Evolutionary conservation across 2,888 invertebrate genomes (phyloP).

Genomic region (Ashinkailepas kermadecensis): DNA sequence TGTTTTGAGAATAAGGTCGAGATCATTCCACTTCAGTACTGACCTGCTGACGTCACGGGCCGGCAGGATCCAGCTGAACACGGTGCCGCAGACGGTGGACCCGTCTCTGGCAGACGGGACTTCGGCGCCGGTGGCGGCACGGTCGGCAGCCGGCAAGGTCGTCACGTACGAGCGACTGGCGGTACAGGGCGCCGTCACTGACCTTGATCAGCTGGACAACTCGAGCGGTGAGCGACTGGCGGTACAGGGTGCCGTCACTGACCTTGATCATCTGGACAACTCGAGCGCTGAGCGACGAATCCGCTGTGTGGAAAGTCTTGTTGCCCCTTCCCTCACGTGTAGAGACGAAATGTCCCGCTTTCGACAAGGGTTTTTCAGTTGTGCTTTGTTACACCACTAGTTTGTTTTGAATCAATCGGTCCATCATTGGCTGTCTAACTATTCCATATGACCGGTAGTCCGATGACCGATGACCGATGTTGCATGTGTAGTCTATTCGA

Average conservation of each 20-base stretch:
- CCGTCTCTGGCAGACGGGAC: constrained; percentile 42
- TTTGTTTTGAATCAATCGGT: no score
- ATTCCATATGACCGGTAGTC: no score
- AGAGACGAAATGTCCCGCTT: no score
- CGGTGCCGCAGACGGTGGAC: constrained; percentile 38
- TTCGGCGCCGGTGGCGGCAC: background rate
- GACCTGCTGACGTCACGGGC: background rate
- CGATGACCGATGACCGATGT: no score
- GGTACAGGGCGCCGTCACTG: constrained; percentile 42
- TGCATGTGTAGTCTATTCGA: no score
- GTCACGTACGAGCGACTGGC: background rate
- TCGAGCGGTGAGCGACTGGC: constrained; percentile 46
- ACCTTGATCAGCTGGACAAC: constrained; percentile 61
- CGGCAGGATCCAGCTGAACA: constrained; percentile 40
- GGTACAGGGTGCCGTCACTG: constrained; percentile 42
- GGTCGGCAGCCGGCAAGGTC: background rate
- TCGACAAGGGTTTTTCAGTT: no score
- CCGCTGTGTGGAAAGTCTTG: no score
- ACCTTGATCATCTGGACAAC: constrained; percentile 61
- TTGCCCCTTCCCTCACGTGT: no score
- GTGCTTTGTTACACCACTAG: no score
- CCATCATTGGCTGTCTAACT: no score
- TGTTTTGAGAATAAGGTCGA: no score
- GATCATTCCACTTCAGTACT: no score
- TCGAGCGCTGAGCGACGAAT: constrained; percentile 47